Conservation (phyloP, 2,888 invertebrate genomes). For the Therioaphis trifolii region DNA sequence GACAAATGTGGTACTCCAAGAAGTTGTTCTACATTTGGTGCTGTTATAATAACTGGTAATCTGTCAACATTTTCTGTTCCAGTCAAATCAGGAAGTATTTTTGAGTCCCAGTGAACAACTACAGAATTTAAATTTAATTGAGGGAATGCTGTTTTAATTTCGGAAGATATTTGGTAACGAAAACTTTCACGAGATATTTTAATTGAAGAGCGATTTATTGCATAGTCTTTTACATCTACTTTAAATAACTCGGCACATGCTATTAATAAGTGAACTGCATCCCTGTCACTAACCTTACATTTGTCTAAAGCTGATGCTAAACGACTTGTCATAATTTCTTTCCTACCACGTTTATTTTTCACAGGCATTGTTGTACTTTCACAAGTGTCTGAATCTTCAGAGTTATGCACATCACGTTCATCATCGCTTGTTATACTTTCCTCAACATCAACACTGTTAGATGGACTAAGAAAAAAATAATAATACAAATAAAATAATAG, state of each 20-base stretch:
- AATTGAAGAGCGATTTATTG: conserved; percentile 11
- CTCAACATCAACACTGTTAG: background rate
- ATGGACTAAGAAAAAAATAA: too few species aligned
- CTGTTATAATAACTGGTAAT: too few species aligned
- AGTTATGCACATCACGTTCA: background rate
- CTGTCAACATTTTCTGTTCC: too few species aligned
- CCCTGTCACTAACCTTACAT: too few species aligned
- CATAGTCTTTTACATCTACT: background rate
- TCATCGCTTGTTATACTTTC: background rate
- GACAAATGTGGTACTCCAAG: conserved; percentile 29
- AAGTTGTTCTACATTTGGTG: conserved; percentile 45
- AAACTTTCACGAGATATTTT: conserved; percentile 7
- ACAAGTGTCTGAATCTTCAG: too few species aligned
- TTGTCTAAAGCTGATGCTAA: conserved; percentile 38
- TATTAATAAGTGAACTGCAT: conserved; percentile 20
- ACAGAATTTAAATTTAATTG: conserved; percentile 3
- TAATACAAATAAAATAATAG: too few species aligned
- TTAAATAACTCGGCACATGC: background rate
- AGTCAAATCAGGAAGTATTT: too few species aligned
- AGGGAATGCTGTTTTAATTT: conserved; percentile 18
- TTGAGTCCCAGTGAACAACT: conserved; percentile 44
- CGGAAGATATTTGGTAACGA: background rate
- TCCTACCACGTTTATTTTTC: background rate
- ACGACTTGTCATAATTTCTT: conserved; percentile 19
- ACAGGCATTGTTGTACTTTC: too few species aligned